These are phyloP conservation scores for Eristalis pertinax DNA, from an alignment of 2,888 invertebrate species.

Conservation along the genomic window DNA sequence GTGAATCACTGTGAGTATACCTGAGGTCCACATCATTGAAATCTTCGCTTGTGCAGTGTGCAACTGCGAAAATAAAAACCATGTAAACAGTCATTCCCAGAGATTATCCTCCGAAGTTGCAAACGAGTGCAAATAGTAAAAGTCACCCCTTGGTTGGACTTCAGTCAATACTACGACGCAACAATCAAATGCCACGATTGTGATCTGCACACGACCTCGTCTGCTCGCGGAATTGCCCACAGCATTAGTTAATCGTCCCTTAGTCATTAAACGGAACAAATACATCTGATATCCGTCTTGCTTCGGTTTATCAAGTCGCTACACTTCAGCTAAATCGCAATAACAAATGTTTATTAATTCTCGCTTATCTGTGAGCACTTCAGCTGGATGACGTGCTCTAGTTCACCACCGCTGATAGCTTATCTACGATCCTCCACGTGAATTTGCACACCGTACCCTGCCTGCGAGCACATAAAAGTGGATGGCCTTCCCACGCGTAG, in stretches of 20 bases:
- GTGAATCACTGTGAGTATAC: too few relatives aligned
- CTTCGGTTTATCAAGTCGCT: not conserved
- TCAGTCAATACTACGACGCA: not conserved
- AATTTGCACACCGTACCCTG: conserved; percentile 39
- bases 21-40: too few relatives aligned
- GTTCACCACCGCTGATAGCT: not conserved
- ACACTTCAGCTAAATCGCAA: not conserved
- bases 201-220: not conserved
- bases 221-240: not conserved
- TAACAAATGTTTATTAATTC: not conserved
- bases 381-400: not conserved
- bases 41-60: too few relatives aligned
- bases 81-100: too few relatives aligned
- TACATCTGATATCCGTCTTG: not conserved
- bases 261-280: not conserved
- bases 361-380: not conserved
- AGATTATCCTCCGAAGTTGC: too few relatives aligned
- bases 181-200: not conserved
- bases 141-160: not conserved
- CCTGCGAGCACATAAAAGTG: conserved; percentile 8
- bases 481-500: not conserved
- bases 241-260: not conserved
- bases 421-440: not conserved
- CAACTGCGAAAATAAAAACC: too few relatives aligned
- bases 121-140: not conserved